These are phyloP conservation scores for Dynastes hyllus DNA, from an alignment of 2,888 invertebrate species.

Conservation along the genomic window DNA sequence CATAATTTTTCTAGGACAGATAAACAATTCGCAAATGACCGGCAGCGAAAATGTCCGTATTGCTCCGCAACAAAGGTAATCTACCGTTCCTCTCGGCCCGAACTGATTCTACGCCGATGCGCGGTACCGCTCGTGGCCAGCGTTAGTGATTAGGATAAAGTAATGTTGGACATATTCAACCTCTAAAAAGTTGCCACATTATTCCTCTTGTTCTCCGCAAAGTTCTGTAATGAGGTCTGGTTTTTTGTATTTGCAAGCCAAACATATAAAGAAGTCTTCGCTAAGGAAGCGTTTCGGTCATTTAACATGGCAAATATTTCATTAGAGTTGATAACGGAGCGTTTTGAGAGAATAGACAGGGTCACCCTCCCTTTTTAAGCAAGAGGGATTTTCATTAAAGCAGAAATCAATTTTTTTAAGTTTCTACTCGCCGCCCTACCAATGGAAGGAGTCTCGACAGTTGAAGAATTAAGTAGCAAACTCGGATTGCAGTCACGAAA, in stretches of 20 bases:
- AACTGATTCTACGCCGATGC: too few species aligned
- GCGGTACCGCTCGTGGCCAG: too few species aligned
- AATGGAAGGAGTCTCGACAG: neutral
- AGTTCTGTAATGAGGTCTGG: conserved; percentile 12
- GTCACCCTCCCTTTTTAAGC: neutral
- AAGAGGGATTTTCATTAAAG: conserved; percentile 12
- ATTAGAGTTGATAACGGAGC: conserved; percentile 19
- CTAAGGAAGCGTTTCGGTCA: conserved; percentile 16
- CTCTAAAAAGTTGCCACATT: too few species aligned
- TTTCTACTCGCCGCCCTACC: neutral
- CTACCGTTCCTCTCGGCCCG: too few species aligned
- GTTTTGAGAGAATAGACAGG: conserved; percentile 7
- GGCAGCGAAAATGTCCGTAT: too few species aligned
- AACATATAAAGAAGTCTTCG: conserved; percentile 20
- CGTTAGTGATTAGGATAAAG: too few species aligned
- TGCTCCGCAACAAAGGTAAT: too few species aligned
- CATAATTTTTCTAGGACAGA: too few species aligned
- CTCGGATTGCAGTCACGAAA: conserved; percentile 27
- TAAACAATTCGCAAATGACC: too few species aligned
- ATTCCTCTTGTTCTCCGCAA: neutral
- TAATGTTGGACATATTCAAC: too few species aligned
- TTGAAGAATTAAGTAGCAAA: conserved; percentile 18
- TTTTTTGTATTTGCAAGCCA: conserved; percentile 7
- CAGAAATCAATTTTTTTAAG: conserved; percentile 22
- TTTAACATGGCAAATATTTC: conserved; percentile 37